Evolutionary conservation across 2,113 vertebrate genomes (phyloP).

Genomic region (Jacana jacana): DNA sequence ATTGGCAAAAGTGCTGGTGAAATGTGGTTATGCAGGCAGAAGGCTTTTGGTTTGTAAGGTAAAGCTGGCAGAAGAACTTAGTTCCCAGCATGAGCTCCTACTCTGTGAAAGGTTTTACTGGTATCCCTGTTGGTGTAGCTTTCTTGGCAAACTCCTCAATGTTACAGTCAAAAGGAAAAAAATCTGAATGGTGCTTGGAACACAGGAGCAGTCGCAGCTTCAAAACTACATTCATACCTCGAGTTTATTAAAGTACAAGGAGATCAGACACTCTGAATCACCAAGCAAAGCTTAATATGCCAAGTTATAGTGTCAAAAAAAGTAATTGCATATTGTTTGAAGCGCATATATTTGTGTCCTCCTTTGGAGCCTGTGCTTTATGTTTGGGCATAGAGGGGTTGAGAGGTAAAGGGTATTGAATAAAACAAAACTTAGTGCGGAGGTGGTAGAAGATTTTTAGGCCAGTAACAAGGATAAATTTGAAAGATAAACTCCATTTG

Average conservation of each 20-base stretch:
- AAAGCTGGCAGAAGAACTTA: background rate
- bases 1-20: background rate
- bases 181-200: background rate
- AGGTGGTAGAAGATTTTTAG: background rate
- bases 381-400: background rate
- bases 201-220: background rate
- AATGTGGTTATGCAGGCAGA: background rate
- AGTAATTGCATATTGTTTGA: background rate
- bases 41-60: background rate
- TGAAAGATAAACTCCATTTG: background rate
- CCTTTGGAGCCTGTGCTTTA: background rate
- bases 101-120: background rate
- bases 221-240: background rate
- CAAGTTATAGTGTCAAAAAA: background rate
- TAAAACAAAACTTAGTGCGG: background rate
- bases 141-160: background rate
- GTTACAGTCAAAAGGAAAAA: background rate
- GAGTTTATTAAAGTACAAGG: background rate
- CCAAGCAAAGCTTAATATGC: background rate
- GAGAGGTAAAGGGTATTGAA: background rate
- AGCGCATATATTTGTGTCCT: background rate
- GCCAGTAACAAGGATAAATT: background rate
- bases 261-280: slow-evolving; percentile 16
- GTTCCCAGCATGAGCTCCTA: background rate
- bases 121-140: background rate